A percentile compares a stretch with the other conserved stretches of the same genome.
Conservation (phyloP, 1,140 invertebrate genomes). For the Tenebrio molitor region DNA sequence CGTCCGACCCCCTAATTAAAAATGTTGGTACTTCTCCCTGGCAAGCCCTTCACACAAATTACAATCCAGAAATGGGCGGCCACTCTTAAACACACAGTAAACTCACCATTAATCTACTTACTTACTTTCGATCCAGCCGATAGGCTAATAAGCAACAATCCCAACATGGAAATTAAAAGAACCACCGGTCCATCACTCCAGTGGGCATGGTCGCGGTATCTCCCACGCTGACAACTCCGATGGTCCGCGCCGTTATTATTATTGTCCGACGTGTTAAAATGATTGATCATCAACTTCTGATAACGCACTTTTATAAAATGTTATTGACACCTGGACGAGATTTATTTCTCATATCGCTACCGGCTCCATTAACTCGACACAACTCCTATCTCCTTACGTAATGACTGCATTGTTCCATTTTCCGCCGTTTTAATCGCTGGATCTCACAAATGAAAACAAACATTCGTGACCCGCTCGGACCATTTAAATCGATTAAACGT, state of each 20-base stretch:
- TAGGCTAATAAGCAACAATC: constrained; percentile 5
- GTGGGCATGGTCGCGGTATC: background rate
- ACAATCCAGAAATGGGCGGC: background rate
- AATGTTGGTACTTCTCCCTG: background rate
- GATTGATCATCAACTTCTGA: constrained; percentile 32
- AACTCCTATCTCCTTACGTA: too few species aligned
- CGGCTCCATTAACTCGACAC: too few species aligned
- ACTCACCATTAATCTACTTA: constrained; percentile 11
- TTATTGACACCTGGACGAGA: constrained; percentile 20
- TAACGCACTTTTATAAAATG: constrained; percentile 17
- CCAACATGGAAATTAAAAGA: constrained; percentile 18
- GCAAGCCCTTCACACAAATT: background rate
- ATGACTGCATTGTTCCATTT: too few species aligned
- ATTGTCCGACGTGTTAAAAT: constrained; percentile 25
- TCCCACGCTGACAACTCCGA: background rate
- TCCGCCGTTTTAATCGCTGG: too few species aligned
- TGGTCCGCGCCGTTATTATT: constrained; percentile 16
- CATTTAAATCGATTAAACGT: too few species aligned
- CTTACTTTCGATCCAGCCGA: background rate
- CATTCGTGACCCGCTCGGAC: too few species aligned
- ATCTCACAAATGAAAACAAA: too few species aligned
- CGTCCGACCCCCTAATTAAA: background rate
- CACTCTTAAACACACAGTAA: background rate
- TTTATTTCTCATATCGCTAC: background rate
- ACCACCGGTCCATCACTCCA: background rate